These are phyloP conservation scores for Scatophagus argus DNA, from an alignment of 2,113 vertebrate species.

Conservation along the genomic window DNA sequence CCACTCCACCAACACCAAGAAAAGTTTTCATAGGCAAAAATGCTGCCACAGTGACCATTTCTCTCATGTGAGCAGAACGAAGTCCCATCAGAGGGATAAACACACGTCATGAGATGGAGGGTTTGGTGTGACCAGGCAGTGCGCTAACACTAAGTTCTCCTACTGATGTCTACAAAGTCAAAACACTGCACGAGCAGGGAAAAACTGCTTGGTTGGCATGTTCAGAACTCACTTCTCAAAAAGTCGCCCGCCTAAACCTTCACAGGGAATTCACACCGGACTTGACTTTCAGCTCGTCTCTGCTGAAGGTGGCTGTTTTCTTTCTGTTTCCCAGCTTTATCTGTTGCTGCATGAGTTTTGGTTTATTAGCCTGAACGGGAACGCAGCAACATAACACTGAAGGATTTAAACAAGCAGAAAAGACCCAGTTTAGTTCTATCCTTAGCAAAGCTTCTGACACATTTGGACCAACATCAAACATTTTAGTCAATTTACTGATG, in stretches of 20 bases:
- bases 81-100: neutral
- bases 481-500: neutral
- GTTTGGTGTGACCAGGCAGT: slow-evolving; percentile 32
- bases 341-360: neutral
- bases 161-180: slow-evolving; percentile 40
- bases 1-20: neutral
- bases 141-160: slow-evolving; percentile 44
- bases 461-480: slow-evolving; percentile 7
- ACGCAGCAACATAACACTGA: neutral
- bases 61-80: slow-evolving; percentile 9
- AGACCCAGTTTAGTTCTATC: neutral
- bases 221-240: slow-evolving; percentile 53
- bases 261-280: slow-evolving; percentile 30
- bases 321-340: neutral
- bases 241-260: slow-evolving; percentile 27
- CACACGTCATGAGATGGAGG: neutral
- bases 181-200: slow-evolving; percentile 49
- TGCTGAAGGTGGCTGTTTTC: slow-evolving; percentile 25
- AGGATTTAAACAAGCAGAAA: neutral
- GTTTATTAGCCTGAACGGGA: neutral
- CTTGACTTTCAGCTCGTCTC: slow-evolving; percentile 11
- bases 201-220: slow-evolving; percentile 61
- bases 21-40: neutral
- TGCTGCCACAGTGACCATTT: slow-evolving; percentile 13
- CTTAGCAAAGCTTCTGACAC: neutral